Conservation (phyloP, 2,797 vertebrate species). For the Odontamblyopus lacepedii region DNA sequence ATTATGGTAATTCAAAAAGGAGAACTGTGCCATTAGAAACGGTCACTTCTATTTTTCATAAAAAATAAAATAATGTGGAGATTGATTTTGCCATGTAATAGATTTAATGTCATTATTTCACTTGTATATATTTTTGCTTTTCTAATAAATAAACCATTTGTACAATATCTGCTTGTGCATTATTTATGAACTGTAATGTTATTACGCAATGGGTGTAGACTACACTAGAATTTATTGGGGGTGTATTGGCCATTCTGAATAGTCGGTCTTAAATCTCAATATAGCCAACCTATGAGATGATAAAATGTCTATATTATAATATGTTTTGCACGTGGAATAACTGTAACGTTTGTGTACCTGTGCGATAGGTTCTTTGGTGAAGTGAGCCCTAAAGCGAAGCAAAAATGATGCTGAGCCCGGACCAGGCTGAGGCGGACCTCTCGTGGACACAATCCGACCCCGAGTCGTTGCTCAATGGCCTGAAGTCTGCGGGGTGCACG, state of each 20-base stretch:
- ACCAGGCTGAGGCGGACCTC: constrained; percentile 90
- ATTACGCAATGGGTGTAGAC: constrained; percentile 48
- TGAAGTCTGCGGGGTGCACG: constrained; percentile 81
- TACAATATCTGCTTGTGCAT: too few relatives aligned
- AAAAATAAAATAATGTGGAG: background rate
- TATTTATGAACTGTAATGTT: constrained; percentile 22
- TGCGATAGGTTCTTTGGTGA: constrained; percentile 29
- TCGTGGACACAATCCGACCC: constrained; percentile 91
- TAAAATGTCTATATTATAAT: background rate
- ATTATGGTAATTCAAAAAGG: constrained; percentile 68
- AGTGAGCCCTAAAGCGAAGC: constrained; percentile 33
- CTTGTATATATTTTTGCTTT: background rate
- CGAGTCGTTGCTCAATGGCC: constrained; percentile 85
- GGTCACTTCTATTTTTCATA: constrained; percentile 29
- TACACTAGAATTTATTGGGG: constrained; percentile 22
- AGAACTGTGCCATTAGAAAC: constrained; percentile 33
- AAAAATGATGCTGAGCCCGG: constrained; percentile 97
- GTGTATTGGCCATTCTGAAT: background rate
- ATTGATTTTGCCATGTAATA: background rate
- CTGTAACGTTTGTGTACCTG: background rate
- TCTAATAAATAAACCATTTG: too few relatives aligned
- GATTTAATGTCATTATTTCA: background rate
- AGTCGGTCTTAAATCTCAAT: background rate
- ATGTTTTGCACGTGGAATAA: background rate
- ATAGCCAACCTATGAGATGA: too few relatives aligned